Evolutionary conservation across 1,140 invertebrate species (phyloP).

Genomic region (Lepidurus couesii): DNA sequence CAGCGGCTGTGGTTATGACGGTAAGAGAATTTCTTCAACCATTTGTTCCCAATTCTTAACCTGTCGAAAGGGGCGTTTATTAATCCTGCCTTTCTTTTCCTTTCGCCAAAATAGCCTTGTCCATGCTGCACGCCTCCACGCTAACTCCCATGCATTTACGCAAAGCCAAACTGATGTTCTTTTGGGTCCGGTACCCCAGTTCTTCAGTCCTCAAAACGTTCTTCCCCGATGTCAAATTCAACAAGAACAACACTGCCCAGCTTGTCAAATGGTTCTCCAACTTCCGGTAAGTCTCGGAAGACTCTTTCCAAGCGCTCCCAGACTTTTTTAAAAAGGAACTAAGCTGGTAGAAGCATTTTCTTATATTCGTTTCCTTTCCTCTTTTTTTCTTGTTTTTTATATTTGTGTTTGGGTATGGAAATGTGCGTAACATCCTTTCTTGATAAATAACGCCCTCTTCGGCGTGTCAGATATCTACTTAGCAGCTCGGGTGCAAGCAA

Average conservation of each 20-base stretch:
- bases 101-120: not conserved
- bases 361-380: conserved; percentile 35
- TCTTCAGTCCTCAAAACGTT: conserved; percentile 98
- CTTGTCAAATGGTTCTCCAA: conserved; percentile 99
- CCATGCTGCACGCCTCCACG: conserved; percentile 71
- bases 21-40: not conserved
- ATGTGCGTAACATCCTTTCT: conserved; percentile 23
- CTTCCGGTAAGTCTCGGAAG: conserved; percentile 76
- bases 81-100: not conserved
- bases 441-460: conserved; percentile 24
- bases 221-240: conserved; percentile 99
- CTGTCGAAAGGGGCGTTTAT: not conserved
- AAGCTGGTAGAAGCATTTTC: no score
- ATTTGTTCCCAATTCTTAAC: not conserved
- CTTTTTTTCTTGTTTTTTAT: conserved; percentile 28
- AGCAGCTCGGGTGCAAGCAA: conserved; percentile 2
- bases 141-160: conserved; percentile 99
- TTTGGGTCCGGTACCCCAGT: conserved; percentile 98
- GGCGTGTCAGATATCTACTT: conserved; percentile 18
- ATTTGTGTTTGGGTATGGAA: not conserved
- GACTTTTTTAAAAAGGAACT: conserved; percentile 8
- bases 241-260: conserved; percentile 99
- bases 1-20: conserved; percentile 25
- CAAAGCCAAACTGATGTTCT: conserved; percentile 99
- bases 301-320: conserved; percentile 3